A percentile compares a stretch with the other conserved stretches of the same genome.
These are phyloP conservation scores for Carcharodon carcharias DNA, from an alignment of 2,797 vertebrate genomes.

Conservation along the genomic window DNA sequence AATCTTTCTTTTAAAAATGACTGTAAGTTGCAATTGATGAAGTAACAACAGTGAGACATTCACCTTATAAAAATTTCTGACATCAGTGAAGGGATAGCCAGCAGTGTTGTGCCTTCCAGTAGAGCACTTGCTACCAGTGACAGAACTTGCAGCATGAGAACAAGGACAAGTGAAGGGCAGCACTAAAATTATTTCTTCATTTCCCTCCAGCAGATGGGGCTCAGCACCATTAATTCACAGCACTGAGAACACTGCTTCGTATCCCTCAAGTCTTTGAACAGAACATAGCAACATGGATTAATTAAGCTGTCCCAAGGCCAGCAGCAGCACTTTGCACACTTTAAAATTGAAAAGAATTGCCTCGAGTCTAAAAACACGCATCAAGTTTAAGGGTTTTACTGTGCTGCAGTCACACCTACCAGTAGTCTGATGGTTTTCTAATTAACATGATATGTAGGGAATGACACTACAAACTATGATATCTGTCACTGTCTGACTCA, in stretches of 20 bases:
- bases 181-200: not conserved
- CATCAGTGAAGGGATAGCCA: not conserved
- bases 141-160: not conserved
- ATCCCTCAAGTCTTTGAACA: conserved; percentile 1
- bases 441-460: not conserved
- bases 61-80: not conserved
- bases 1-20: not conserved
- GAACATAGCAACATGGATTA: not conserved
- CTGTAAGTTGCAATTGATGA: not conserved
- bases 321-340: not conserved
- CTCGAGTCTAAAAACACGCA: not conserved
- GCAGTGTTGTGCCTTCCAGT: not conserved
- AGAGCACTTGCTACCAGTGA: not conserved
- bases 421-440: not conserved
- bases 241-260: not conserved
- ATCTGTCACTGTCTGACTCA: not conserved
- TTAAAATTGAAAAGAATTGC: not conserved
- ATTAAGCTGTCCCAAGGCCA: not conserved
- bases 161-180: conserved; percentile 30
- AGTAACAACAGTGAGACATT: not conserved
- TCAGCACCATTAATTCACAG: conserved; percentile 4
- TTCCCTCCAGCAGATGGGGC: conserved; percentile 23
- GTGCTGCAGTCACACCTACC: not conserved
- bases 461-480: not conserved
- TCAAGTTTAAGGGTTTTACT: not conserved